These are phyloP conservation scores for Spilogale gracilis DNA, from an alignment of 2,113 vertebrate genomes.

Conservation along the genomic window DNA sequence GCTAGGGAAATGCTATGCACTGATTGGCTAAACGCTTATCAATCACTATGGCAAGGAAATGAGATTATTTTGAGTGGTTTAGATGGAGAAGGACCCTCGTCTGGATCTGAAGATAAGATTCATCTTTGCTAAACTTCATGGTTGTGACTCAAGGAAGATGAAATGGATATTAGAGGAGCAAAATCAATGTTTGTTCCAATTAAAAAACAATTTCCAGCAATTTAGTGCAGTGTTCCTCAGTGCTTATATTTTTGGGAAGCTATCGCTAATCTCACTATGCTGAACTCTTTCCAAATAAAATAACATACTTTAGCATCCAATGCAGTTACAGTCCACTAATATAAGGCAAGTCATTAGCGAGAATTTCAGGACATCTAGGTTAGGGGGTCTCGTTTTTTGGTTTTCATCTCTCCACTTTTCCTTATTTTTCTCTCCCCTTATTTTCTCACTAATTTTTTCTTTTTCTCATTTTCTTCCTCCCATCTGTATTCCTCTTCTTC, in stretches of 20 bases:
- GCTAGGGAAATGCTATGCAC: neutral
- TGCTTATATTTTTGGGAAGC: neutral
- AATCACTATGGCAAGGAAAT: neutral
- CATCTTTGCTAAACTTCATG: neutral
- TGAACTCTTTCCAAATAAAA: conserved; percentile 34
- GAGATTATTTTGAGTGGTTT: neutral
- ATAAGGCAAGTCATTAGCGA: neutral
- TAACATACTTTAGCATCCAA: neutral
- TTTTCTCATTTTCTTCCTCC: conserved; percentile 18
- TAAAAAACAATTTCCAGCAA: conserved; percentile 22
- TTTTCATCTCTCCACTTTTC: neutral
- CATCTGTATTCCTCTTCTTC: neutral
- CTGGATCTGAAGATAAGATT: neutral
- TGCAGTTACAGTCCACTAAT: neutral
- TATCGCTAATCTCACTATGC: neutral
- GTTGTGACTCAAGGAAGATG: neutral
- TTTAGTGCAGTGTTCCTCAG: neutral
- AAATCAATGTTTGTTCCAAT: neutral
- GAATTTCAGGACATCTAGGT: neutral
- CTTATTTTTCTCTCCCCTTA: neutral
- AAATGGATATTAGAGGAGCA: neutral
- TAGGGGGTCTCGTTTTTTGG: neutral
- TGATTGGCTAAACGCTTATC: neutral
- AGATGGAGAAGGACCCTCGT: neutral
- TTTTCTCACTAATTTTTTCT: neutral